These are phyloP conservation scores for Rhinolophus ferrumequinum DNA, from an alignment of 2,113 vertebrate species.

Conservation along the genomic window DNA sequence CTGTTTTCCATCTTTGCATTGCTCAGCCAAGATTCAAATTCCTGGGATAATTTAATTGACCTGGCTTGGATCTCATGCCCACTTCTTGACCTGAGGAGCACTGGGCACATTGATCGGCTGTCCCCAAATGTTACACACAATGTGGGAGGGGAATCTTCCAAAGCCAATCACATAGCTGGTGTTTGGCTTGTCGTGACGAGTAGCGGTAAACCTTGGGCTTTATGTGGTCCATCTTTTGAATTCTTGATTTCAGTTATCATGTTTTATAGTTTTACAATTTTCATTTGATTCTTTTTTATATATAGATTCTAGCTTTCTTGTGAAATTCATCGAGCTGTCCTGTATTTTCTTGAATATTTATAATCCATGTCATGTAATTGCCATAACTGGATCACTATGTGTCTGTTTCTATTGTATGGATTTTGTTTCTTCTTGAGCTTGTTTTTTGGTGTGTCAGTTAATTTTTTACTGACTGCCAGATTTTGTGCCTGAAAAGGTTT, in stretches of 20 bases:
- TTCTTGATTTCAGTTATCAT: neutral
- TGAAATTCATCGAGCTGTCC: neutral
- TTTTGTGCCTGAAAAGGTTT: neutral
- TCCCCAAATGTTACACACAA: neutral
- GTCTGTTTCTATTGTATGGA: neutral
- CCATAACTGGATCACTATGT: neutral
- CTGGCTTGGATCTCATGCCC: neutral
- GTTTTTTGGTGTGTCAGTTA: neutral
- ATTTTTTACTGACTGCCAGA: neutral
- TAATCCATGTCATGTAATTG: neutral
- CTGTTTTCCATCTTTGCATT: neutral
- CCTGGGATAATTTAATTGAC: neutral
- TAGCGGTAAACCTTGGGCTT: neutral
- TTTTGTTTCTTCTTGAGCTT: neutral
- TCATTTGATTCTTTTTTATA: neutral
- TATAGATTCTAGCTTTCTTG: neutral
- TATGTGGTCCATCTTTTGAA: neutral
- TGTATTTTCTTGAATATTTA: conserved; percentile 24
- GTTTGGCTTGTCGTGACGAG: neutral
- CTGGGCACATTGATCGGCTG: neutral
- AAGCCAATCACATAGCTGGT: neutral
- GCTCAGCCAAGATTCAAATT: neutral
- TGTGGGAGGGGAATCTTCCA: neutral
- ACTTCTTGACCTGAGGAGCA: neutral
- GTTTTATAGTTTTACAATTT: conserved; percentile 15